These are phyloP conservation scores for Drosophila trichaetosa DNA, from an alignment of 2,888 invertebrate species.

Conservation along the genomic window DNA sequence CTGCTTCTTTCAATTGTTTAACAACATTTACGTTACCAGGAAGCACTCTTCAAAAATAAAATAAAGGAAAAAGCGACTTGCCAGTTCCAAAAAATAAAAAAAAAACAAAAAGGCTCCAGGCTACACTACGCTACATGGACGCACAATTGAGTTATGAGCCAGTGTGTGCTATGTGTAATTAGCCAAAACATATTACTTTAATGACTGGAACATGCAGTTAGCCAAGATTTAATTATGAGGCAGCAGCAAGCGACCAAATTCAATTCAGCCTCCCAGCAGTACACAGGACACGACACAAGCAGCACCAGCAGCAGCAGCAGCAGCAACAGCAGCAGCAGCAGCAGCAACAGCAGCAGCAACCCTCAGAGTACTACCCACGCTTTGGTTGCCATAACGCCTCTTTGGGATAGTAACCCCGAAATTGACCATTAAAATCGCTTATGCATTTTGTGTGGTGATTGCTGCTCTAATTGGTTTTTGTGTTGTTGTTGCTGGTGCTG, in stretches of 20 bases:
- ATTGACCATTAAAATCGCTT: constrained; percentile 72
- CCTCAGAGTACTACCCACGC: constrained; percentile 1
- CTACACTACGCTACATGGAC: constrained; percentile 15
- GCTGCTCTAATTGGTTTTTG: constrained; percentile 61
- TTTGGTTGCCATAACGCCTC: background rate
- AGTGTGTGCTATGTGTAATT: constrained; percentile 53
- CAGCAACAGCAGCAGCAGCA: background rate
- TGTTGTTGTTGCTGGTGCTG: constrained; percentile 6
- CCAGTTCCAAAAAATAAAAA: background rate
- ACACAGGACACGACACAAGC: constrained; percentile 13
- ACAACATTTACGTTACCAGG: constrained; percentile 29
- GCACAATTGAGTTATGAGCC: constrained; percentile 58
- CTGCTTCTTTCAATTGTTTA: constrained; percentile 10
- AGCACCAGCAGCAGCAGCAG: constrained; percentile 14
- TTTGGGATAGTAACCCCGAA: constrained; percentile 33
- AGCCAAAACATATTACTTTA: constrained; percentile 72
- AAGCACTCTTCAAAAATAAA: constrained; percentile 11
- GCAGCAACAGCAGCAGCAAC: constrained; percentile 6
- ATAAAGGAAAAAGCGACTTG: background rate
- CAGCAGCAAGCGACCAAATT: constrained; percentile 61
- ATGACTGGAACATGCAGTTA: constrained; percentile 64
- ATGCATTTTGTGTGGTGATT: constrained; percentile 64
- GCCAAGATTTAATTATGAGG: constrained; percentile 67
- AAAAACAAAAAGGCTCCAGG: constrained; percentile 13
- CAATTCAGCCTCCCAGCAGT: constrained; percentile 39